These are phyloP conservation scores for Pangasius larnaudii DNA, from an alignment of 2,797 vertebrate species.

Conservation along the genomic window DNA sequence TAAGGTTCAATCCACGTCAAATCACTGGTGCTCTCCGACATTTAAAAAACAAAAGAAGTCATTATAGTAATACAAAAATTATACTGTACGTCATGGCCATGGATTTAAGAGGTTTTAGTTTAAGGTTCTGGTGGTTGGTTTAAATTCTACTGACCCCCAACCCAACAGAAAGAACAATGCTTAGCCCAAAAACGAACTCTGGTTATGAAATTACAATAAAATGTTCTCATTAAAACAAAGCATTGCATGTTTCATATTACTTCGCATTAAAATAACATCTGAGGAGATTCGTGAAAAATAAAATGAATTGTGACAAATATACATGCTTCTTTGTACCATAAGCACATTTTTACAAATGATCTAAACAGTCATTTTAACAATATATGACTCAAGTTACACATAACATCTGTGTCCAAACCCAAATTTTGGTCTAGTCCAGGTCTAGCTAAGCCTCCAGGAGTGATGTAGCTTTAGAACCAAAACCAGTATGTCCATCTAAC, in stretches of 20 bases:
- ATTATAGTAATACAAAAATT: background rate
- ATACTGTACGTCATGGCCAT: background rate
- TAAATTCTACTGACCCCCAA: background rate
- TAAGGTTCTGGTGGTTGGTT: background rate
- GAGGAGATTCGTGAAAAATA: background rate
- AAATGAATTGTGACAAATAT: background rate
- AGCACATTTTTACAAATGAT: background rate
- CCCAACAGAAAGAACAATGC: background rate
- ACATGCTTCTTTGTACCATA: background rate
- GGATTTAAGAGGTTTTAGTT: background rate
- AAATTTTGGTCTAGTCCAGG: background rate
- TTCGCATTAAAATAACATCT: background rate
- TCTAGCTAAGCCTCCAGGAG: background rate
- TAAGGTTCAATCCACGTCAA: background rate
- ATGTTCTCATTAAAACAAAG: background rate
- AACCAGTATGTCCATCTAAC: background rate
- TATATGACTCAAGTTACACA: background rate
- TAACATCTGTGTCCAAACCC: background rate
- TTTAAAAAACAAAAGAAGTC: background rate
- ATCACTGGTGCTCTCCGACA: background rate
- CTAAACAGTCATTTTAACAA: background rate
- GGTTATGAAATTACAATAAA: background rate
- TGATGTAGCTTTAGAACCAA: no score
- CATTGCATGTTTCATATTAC: background rate
- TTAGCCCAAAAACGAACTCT: background rate